Evolutionary conservation across 2,113 vertebrate species (phyloP).

Genomic region (Ctenomys sociabilis): DNA sequence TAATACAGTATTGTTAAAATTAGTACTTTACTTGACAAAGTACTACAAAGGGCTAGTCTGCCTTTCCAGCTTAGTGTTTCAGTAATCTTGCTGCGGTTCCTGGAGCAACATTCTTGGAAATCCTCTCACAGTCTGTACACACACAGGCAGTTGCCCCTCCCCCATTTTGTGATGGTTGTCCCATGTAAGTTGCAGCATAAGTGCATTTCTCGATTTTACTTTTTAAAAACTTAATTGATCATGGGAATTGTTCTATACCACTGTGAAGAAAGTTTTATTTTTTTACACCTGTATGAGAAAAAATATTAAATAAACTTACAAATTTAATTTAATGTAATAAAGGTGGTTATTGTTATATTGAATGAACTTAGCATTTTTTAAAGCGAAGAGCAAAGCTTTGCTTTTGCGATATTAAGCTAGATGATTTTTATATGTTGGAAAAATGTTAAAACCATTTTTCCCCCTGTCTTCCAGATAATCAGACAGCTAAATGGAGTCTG

Average conservation of each 20-base stretch:
- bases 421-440: conserved; percentile 46
- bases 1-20: conserved; percentile 10
- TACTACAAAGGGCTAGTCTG: background rate
- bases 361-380: conserved; percentile 20
- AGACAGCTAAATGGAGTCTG: conserved; percentile 99
- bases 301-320: conserved; percentile 11
- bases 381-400: conserved; percentile 6
- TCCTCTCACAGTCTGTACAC: background rate
- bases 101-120: background rate
- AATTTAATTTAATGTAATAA: background rate
- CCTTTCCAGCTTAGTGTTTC: background rate
- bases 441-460: conserved; percentile 57
- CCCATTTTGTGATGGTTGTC: background rate
- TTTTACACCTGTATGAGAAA: conserved; percentile 25
- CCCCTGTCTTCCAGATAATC: conserved; percentile 84
- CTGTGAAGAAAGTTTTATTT: conserved; percentile 31
- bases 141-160: background rate
- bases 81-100: background rate
- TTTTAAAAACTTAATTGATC: background rate
- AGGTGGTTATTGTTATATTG: background rate
- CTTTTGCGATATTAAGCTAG: conserved; percentile 45
- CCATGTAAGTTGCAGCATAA: background rate
- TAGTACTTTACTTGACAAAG: background rate
- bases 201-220: background rate
- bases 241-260: background rate